Percentiles rank a stretch among this genome's conserved stretches.
phyloP scores from a whole-genome alignment of 2,797 vertebrate genomes.

The Trematomus bernacchii region DNA sequence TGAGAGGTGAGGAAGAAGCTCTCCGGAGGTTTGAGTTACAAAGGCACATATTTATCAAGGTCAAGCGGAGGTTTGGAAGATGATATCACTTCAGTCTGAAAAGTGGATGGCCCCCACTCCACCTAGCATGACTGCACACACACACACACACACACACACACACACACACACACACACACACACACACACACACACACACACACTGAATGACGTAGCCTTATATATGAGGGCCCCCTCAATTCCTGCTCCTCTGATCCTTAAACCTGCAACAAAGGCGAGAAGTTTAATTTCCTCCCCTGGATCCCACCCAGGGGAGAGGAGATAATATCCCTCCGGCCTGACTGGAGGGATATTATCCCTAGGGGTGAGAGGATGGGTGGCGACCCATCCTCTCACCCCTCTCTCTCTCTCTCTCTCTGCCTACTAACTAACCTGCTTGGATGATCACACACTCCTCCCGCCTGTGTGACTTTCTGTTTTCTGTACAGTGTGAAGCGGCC shows the following conservation, averaged over 20 bases:
- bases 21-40: constrained; percentile 74
- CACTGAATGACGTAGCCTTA: constrained; percentile 49
- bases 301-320: constrained; percentile 78
- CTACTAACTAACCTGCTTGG: constrained; percentile 68
- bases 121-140: constrained; percentile 32
- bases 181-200: constrained; percentile 10
- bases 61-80: constrained; percentile 74
- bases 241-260: constrained; percentile 59
- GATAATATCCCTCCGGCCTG: constrained; percentile 74
- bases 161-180: constrained; percentile 14
- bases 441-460: constrained; percentile 53
- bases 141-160: constrained; percentile 13
- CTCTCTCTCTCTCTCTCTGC: constrained; percentile 24
- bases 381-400: constrained; percentile 66
- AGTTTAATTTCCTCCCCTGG: constrained; percentile 80
- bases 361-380: too few relatives aligned
- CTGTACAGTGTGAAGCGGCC: constrained; percentile 46
- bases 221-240: constrained; percentile 39
- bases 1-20: constrained; percentile 62
- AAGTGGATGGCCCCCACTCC: constrained; percentile 60
- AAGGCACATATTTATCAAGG: constrained; percentile 69
- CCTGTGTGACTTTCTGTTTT: constrained; percentile 60
- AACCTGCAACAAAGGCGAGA: constrained; percentile 74
- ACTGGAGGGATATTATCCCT: too few relatives aligned
- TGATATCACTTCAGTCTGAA: constrained; percentile 60